These are phyloP conservation scores for Myiagra hebetior DNA, from an alignment of 2,113 vertebrate genomes.

Conservation along the genomic window DNA sequence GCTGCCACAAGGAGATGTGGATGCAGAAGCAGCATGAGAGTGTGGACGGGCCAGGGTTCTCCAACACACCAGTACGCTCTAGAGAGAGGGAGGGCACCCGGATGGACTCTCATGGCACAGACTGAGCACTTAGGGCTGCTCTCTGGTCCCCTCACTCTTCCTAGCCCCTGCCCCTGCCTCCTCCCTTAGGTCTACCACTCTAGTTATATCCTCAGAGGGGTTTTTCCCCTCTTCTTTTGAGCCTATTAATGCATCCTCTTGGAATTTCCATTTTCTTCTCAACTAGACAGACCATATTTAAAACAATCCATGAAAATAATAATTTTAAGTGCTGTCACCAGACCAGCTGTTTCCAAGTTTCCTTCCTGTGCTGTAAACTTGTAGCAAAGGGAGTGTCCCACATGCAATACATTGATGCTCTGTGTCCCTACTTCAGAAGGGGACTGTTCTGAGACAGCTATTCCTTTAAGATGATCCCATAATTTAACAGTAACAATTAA, in stretches of 20 bases:
- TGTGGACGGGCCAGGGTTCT: fast-evolving
- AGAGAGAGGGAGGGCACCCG: no score
- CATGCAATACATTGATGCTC: neutral
- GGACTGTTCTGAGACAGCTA: fast-evolving
- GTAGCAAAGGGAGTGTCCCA: neutral
- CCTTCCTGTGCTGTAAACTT: neutral
- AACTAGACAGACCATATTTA: neutral
- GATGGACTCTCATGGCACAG: neutral
- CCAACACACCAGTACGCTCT: fast-evolving
- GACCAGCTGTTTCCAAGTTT: neutral
- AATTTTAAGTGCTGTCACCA: neutral
- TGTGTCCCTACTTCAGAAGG: neutral
- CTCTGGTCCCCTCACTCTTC: neutral
- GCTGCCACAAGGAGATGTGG: neutral
- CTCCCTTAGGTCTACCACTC: neutral
- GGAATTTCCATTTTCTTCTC: neutral
- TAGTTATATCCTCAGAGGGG: neutral
- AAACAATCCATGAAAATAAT: neutral
- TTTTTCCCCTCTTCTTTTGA: neutral
- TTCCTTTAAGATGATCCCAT: neutral
- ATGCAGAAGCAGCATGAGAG: neutral
- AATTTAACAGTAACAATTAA: neutral
- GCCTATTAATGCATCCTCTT: neutral
- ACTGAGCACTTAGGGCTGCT: neutral
- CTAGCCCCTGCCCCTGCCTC: fast-evolving